A percentile compares a stretch with the other conserved stretches of the same genome.
These are phyloP conservation scores for Cyprinella venusta DNA, from an alignment of 2,797 vertebrate species.

Conservation along the genomic window DNA sequence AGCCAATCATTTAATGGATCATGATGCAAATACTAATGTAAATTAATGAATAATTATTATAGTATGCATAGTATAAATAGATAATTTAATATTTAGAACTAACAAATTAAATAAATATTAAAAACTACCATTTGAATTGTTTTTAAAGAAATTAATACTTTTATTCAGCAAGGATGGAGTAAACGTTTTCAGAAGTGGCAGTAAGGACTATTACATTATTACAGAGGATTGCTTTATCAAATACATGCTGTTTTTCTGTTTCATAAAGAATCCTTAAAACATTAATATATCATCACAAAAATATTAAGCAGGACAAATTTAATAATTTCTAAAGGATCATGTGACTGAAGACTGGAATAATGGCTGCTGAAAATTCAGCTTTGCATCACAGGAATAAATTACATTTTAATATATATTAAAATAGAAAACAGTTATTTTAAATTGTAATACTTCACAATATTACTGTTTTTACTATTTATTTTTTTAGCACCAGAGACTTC, in stretches of 20 bases:
- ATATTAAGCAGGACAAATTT: neutral
- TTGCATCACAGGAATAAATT: neutral
- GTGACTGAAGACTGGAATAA: neutral
- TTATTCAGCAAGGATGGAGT: neutral
- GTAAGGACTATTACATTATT: neutral
- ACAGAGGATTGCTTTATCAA: neutral
- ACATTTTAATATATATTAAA: no score
- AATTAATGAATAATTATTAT: neutral
- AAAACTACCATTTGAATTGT: neutral
- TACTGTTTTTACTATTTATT: no score
- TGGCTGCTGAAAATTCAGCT: neutral
- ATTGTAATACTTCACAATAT: no score
- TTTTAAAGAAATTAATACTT: neutral
- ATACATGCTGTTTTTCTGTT: neutral
- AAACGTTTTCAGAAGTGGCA: neutral
- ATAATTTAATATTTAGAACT: neutral
- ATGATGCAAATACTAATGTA: neutral
- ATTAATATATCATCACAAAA: neutral
- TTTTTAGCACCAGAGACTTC: neutral
- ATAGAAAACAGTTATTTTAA: no score
- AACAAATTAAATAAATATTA: neutral
- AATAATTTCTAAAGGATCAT: neutral
- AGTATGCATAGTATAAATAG: neutral
- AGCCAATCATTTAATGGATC: neutral
- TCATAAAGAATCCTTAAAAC: neutral